A percentile compares a stretch with the other conserved stretches of the same genome.
Conservation (phyloP, 1,140 invertebrate species). For the Protaetia brevitarsis region DNA sequence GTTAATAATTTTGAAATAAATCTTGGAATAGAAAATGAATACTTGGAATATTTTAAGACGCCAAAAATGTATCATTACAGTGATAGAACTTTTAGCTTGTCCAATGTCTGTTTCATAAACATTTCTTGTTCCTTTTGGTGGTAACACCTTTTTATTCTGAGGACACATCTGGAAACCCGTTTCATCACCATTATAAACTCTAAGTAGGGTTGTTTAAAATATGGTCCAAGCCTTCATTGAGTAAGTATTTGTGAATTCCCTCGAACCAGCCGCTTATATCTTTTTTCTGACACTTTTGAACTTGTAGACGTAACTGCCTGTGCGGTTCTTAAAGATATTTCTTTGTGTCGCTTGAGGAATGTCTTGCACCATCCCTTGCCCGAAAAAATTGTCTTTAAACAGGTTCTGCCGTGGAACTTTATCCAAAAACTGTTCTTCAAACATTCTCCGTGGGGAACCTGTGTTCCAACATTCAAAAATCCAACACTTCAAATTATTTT, state of each 20-base stretch:
- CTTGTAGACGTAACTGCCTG: slow-evolving; percentile 13
- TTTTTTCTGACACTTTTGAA: neutral
- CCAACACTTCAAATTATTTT: neutral
- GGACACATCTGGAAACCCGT: neutral
- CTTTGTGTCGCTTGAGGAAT: neutral
- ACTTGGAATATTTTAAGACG: no score
- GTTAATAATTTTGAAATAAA: no score
- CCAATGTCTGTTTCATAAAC: no score
- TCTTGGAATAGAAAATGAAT: no score
- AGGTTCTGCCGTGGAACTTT: neutral
- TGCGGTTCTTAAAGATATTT: neutral
- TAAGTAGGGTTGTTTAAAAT: neutral
- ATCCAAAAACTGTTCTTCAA: neutral
- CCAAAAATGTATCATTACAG: slow-evolving; percentile 34
- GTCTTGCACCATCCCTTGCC: slow-evolving; percentile 12
- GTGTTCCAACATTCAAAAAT: neutral
- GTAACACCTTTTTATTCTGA: neutral
- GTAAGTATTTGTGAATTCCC: neutral
- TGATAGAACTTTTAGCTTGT: slow-evolving; percentile 28
- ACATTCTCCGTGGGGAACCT: neutral
- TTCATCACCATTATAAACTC: slow-evolving; percentile 10
- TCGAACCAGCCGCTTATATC: slow-evolving; percentile 3
- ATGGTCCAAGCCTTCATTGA: neutral
- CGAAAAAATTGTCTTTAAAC: neutral
- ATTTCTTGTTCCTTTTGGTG: no score